These are phyloP conservation scores for Cantharis flavilabris DNA, from an alignment of 2,888 invertebrate genomes.

Conservation along the genomic window DNA sequence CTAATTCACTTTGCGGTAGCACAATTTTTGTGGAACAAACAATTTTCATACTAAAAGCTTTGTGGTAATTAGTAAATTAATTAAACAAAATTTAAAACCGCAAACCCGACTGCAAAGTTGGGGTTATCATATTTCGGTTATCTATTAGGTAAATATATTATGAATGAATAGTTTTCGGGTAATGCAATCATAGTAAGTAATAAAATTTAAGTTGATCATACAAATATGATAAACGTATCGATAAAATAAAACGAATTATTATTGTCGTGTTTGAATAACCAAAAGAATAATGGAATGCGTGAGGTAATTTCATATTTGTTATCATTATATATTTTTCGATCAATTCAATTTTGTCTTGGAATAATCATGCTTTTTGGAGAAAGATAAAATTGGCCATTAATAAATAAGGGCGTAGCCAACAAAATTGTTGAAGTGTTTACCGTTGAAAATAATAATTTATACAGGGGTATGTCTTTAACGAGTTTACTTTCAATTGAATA, in stretches of 20 bases:
- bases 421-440: background rate
- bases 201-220: background rate
- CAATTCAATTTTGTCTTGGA: background rate
- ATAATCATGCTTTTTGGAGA: background rate
- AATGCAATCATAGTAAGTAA: background rate
- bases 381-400: background rate
- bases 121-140: background rate
- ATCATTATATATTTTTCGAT: background rate
- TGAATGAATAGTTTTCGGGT: background rate
- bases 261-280: conserved; percentile 1
- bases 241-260: conserved; percentile 4
- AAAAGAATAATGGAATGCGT: background rate
- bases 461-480: background rate
- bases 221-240: background rate
- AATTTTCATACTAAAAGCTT: background rate
- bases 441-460: background rate
- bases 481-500: background rate
- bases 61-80: background rate
- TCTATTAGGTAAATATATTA: background rate
- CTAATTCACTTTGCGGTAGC: background rate
- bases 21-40: background rate
- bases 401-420: background rate
- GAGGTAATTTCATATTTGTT: background rate
- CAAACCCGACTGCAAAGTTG: background rate
- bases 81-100: background rate